Evolutionary conservation across 2,888 invertebrate genomes (phyloP).

Genomic region (Leucoma salicis): DNA sequence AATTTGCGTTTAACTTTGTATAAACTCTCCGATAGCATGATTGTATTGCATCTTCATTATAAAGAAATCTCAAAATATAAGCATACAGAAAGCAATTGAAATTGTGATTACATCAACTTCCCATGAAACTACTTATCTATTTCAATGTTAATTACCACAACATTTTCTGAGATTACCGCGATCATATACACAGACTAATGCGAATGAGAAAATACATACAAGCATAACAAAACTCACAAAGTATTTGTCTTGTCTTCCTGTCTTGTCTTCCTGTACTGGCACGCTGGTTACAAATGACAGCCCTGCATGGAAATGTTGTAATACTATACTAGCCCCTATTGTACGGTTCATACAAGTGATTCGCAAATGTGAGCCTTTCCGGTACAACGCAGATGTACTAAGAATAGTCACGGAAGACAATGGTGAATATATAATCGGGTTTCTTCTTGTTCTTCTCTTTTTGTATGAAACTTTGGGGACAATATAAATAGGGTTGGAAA

Average conservation of each 20-base stretch:
- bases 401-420: background rate
- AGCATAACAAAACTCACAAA: background rate
- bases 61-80: too few relatives aligned
- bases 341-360: slow-evolving; percentile 21
- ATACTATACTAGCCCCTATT: slow-evolving; percentile 26
- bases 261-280: background rate
- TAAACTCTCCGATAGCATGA: too few relatives aligned
- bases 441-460: too few relatives aligned
- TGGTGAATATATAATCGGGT: background rate
- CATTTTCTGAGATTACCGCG: background rate
- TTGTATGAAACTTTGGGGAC: too few relatives aligned
- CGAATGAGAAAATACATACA: background rate
- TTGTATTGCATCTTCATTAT: too few relatives aligned
- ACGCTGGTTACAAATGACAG: slow-evolving; percentile 1
- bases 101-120: too few relatives aligned
- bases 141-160: background rate
- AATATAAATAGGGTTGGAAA: too few relatives aligned
- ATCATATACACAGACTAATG: too few relatives aligned
- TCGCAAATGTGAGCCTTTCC: slow-evolving; percentile 41
- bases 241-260: background rate
- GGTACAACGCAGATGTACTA: slow-evolving; percentile 31
- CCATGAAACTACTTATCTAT: too few relatives aligned
- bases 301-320: slow-evolving; percentile 3
- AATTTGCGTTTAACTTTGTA: too few relatives aligned
- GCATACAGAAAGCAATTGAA: too few relatives aligned